Conservation (phyloP, 2,888 invertebrate species). For the Drosophila rellima region DNA sequence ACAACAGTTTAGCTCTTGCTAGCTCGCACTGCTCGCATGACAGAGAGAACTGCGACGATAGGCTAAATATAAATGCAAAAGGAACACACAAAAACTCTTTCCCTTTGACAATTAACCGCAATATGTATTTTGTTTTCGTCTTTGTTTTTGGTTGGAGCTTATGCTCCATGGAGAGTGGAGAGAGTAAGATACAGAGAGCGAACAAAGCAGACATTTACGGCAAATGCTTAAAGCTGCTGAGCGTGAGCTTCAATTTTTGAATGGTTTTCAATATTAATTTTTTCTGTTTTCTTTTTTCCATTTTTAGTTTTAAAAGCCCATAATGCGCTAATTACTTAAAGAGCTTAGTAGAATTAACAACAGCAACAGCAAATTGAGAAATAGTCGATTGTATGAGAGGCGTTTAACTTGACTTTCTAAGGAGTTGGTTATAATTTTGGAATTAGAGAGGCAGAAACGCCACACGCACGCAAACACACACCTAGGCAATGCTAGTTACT, state of each 20-base stretch:
- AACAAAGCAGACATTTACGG: slow-evolving; percentile 5
- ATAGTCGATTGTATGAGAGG: slow-evolving; percentile 30
- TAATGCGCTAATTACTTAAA: slow-evolving; percentile 65
- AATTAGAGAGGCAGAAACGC: slow-evolving; percentile 22
- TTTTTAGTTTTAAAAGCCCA: slow-evolving; percentile 36
- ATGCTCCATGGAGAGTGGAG: slow-evolving; percentile 16
- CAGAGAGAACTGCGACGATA: slow-evolving; percentile 37
- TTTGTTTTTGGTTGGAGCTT: slow-evolving; percentile 16
- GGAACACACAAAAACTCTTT: slow-evolving; percentile 52
- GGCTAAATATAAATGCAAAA: slow-evolving; percentile 63
- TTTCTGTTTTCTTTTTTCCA: slow-evolving; percentile 3
- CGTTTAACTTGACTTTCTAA: slow-evolving; percentile 72
- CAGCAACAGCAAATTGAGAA: slow-evolving; percentile 40
- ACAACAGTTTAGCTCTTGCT: slow-evolving; percentile 25
- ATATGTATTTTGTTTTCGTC: slow-evolving; percentile 17
- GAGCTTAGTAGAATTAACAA: slow-evolving; percentile 45
- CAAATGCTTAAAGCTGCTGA: slow-evolving; percentile 38
- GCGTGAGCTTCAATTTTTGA: slow-evolving; percentile 46
- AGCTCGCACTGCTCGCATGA: slow-evolving; percentile 1
- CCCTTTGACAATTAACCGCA: slow-evolving; percentile 47
- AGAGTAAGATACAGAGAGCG: slow-evolving; percentile 18
- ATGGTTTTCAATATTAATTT: slow-evolving; percentile 35
- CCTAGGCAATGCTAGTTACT: neutral
- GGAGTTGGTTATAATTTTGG: slow-evolving; percentile 42
- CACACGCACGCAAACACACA: slow-evolving; percentile 29